Conservation (phyloP, 1,140 invertebrate genomes). For the Pachyrhynchus sulphureomaculatus region DNA sequence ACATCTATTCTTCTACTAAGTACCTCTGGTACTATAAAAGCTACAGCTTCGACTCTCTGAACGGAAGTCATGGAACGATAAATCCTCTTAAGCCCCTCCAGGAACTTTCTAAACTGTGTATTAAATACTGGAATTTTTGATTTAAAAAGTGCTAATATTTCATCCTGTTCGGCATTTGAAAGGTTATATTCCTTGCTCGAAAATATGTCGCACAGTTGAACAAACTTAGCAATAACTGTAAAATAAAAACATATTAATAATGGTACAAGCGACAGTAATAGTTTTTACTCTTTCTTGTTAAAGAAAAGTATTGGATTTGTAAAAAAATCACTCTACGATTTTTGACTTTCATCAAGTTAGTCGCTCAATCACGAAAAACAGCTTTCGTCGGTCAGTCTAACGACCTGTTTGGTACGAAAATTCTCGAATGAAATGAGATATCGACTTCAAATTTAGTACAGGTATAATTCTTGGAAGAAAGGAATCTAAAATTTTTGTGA, state of each 20-base stretch:
- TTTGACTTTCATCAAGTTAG: too few species aligned
- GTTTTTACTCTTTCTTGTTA: too few species aligned
- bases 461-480: too few species aligned
- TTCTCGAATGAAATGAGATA: too few species aligned
- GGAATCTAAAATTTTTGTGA: too few species aligned
- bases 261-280: too few species aligned
- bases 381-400: too few species aligned
- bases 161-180: constrained; percentile 61
- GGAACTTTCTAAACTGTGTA: constrained; percentile 60
- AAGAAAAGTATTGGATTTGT: too few species aligned
- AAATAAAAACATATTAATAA: constrained; percentile 10
- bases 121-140: constrained; percentile 65
- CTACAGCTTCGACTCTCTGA: constrained; percentile 62
- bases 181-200: constrained; percentile 59
- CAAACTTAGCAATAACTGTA: constrained; percentile 55
- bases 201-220: constrained; percentile 65
- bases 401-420: too few species aligned
- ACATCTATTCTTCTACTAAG: constrained; percentile 3
- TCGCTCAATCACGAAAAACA: too few species aligned
- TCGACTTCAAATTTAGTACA: too few species aligned
- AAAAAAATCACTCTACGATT: too few species aligned
- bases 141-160: constrained; percentile 66
- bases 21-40: constrained; percentile 65
- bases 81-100: constrained; percentile 60
- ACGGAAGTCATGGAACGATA: constrained; percentile 57